Conservation (phyloP, 2,888 invertebrate genomes). For the Phasia obesa region DNA sequence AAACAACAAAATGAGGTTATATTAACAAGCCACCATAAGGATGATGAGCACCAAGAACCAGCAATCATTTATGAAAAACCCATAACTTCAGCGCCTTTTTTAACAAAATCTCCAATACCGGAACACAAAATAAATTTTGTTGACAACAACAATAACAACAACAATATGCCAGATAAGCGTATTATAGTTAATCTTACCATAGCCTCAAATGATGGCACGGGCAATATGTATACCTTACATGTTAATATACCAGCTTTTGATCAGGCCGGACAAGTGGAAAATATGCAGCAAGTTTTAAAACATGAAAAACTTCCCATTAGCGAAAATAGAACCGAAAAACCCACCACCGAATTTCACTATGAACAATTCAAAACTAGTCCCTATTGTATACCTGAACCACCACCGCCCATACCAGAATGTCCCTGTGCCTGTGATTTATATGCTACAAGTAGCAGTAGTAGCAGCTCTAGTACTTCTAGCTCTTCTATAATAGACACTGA, state of each 20-base stretch:
- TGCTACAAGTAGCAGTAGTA: constrained; percentile 8
- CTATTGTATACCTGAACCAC: constrained; percentile 80
- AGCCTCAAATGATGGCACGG: constrained; percentile 86
- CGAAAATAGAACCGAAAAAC: constrained; percentile 45
- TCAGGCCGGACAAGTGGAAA: constrained; percentile 71
- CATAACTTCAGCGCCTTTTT: constrained; percentile 47
- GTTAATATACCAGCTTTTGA: constrained; percentile 88
- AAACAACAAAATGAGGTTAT: constrained; percentile 53
- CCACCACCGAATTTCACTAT: background rate
- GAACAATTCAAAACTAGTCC: constrained; percentile 63
- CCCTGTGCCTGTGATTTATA: constrained; percentile 77
- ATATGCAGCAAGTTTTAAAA: constrained; percentile 75
- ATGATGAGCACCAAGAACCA: background rate
- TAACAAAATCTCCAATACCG: background rate
- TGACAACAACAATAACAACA: background rate
- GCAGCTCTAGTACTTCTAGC: constrained; percentile 1
- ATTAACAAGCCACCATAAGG: constrained; percentile 23
- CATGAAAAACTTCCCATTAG: constrained; percentile 72
- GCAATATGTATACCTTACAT: constrained; percentile 89
- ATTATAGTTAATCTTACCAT: constrained; percentile 92
- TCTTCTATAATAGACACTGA: constrained; percentile 67
- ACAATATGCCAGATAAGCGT: constrained; percentile 82
- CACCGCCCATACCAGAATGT: constrained; percentile 81
- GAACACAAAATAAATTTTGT: constrained; percentile 36
- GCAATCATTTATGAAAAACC: constrained; percentile 30